These are phyloP conservation scores for Bovichtus variegatus DNA, from an alignment of 2,797 vertebrate genomes.

Conservation along the genomic window DNA sequence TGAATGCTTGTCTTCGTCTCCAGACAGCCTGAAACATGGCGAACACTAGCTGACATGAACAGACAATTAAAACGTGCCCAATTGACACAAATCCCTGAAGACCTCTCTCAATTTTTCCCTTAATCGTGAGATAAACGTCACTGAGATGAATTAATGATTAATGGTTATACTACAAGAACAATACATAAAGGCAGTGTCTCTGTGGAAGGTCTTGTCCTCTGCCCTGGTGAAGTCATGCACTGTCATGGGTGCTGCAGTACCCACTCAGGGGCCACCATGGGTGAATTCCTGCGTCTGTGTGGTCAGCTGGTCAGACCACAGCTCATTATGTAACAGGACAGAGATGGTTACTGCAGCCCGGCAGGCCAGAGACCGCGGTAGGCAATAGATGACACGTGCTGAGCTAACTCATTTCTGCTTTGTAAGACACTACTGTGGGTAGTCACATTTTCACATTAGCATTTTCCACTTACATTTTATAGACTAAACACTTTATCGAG, in stretches of 20 bases:
- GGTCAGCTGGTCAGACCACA: conserved; percentile 57
- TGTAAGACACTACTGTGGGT: neutral
- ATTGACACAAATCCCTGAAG: too few species aligned
- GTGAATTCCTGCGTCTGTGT: conserved; percentile 48
- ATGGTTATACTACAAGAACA: conserved; percentile 11
- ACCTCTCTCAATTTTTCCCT: neutral
- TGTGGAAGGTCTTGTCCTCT: conserved; percentile 8
- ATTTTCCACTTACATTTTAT: neutral
- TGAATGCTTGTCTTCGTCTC: too few species aligned
- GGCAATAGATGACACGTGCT: conserved; percentile 17
- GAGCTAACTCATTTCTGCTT: conserved; percentile 14
- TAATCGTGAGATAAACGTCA: neutral
- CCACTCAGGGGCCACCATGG: conserved; percentile 43
- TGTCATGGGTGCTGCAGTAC: conserved; percentile 36
- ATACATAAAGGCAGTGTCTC: conserved; percentile 9
- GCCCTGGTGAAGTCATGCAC: conserved; percentile 41
- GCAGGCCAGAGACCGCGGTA: conserved; percentile 16
- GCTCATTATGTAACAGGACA: conserved; percentile 51
- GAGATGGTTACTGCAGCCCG: conserved; percentile 34
- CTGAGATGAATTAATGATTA: conserved; percentile 11
- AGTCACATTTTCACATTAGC: neutral
- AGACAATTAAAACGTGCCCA: too few species aligned
- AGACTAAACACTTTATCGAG: neutral
- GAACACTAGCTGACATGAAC: too few species aligned
- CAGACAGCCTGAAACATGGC: too few species aligned